A percentile compares a stretch with the other conserved stretches of the same genome.
Evolutionary conservation across 2,113 vertebrate species (phyloP).

Genomic region (Bucco capensis): DNA sequence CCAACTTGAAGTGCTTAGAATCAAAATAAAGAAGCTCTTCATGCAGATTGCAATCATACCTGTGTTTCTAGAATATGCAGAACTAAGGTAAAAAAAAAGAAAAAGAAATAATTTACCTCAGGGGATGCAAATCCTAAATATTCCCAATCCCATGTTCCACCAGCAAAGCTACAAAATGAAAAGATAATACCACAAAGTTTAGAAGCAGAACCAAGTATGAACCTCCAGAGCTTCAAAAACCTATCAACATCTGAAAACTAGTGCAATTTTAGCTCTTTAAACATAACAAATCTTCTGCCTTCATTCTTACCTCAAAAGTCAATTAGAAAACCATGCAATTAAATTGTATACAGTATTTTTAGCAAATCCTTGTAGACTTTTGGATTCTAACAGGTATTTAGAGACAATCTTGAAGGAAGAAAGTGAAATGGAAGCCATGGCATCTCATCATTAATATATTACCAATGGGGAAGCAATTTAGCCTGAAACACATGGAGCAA

Average conservation of each 20-base stretch:
- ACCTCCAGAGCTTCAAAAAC: background rate
- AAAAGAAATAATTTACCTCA: conserved; percentile 84
- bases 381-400: background rate
- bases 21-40: conserved; percentile 34
- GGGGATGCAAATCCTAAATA: conserved; percentile 98
- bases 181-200: conserved; percentile 59
- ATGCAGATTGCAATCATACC: conserved; percentile 53
- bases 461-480: background rate
- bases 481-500: background rate
- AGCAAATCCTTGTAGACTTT: background rate
- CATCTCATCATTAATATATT: background rate
- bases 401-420: background rate
- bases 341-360: background rate
- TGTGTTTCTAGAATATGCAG: conserved; percentile 51
- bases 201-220: background rate
- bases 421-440: background rate
- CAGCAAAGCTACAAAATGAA: conserved; percentile 88
- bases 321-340: background rate
- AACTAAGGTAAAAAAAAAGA: conserved; percentile 14
- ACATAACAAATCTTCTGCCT: background rate
- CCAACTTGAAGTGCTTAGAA: conserved; percentile 27
- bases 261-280: background rate
- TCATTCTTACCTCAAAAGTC: background rate
- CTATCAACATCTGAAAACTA: background rate
- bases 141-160: conserved; percentile 99